phyloP scores from a whole-genome alignment of 53 echinoderm and acorn worm genomes.

The Astropecten irregularis region DNA sequence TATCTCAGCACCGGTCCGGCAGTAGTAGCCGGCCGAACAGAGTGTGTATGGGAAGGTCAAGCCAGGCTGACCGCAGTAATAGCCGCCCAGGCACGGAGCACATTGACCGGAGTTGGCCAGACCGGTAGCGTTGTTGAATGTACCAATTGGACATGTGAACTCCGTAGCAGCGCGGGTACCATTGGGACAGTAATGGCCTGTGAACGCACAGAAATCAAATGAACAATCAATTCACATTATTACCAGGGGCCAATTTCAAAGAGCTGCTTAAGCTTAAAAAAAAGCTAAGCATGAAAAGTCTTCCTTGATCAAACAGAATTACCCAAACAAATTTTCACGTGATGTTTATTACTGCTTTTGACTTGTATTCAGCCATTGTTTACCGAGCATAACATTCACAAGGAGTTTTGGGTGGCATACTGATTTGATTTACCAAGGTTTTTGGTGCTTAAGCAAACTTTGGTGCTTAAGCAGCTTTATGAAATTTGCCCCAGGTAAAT shows the following conservation, averaged over 20 bases:
- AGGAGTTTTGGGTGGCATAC: too few relatives aligned
- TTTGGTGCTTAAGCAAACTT: too few relatives aligned
- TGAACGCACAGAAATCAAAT: not conserved
- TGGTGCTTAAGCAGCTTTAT: too few relatives aligned
- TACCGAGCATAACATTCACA: too few relatives aligned
- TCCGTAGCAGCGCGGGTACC: conserved; percentile 80
- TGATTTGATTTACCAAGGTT: too few relatives aligned
- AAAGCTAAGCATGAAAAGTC: too few relatives aligned
- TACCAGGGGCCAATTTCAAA: too few relatives aligned
- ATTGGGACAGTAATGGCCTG: conserved; percentile 91
- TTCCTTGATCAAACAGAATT: too few relatives aligned
- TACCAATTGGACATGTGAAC: conserved; percentile 87
- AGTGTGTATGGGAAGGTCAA: conserved; percentile 88
- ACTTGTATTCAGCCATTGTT: too few relatives aligned
- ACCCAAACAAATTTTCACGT: not conserved
- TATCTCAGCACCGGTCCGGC: conserved; percentile 68
- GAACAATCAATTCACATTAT: not conserved
- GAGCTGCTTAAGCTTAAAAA: too few relatives aligned
- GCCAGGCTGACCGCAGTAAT: conserved; percentile 93
- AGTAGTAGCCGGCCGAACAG: conserved; percentile 90
- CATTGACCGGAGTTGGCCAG: conserved; percentile 76
- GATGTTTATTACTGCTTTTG: not conserved
- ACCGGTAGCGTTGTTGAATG: conserved; percentile 96
- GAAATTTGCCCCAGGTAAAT: too few relatives aligned
- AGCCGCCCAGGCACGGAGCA: conserved; percentile 89